Evolutionary conservation across 1,140 invertebrate genomes (phyloP).

Genomic region (Druon quercuslanigerum): DNA sequence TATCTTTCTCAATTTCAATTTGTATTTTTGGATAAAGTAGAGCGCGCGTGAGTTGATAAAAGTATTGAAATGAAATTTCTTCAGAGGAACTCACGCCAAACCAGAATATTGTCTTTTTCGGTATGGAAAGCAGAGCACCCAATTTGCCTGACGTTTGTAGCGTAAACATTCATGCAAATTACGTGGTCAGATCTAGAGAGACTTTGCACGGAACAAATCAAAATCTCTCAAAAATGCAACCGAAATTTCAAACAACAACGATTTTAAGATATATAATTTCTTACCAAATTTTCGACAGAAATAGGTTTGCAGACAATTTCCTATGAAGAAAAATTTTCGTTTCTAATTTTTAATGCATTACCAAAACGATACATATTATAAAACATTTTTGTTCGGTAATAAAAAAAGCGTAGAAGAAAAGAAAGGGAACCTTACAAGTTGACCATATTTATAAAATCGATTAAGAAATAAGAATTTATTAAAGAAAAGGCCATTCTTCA

Average conservation of each 20-base stretch:
- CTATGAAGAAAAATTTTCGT: too few species aligned
- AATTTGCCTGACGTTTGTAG: constrained; percentile 4
- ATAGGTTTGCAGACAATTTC: too few species aligned
- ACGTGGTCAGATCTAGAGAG: constrained; percentile 2
- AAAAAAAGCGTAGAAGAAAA: constrained; percentile 37
- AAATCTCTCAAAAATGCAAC: background rate
- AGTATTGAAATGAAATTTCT: background rate
- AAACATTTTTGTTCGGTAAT: constrained; percentile 26
- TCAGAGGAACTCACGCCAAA: constrained; percentile 3
- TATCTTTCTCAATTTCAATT: background rate
- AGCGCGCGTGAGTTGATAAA: background rate
- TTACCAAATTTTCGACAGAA: too few species aligned
- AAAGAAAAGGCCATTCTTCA: constrained; percentile 65
- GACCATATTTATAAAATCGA: constrained; percentile 55
- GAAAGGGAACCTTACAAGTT: constrained; percentile 61
- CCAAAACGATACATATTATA: too few species aligned
- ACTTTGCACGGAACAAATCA: background rate
- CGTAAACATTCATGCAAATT: constrained; percentile 19
- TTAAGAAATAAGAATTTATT: constrained; percentile 52
- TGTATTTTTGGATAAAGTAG: background rate
- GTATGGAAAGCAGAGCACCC: background rate
- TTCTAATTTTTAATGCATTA: too few species aligned
- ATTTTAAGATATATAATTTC: background rate
- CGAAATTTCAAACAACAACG: background rate
- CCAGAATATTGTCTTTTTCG: background rate